phyloP scores from a whole-genome alignment of 2,113 vertebrate species.

The Ageneiosus marmoratus region DNA sequence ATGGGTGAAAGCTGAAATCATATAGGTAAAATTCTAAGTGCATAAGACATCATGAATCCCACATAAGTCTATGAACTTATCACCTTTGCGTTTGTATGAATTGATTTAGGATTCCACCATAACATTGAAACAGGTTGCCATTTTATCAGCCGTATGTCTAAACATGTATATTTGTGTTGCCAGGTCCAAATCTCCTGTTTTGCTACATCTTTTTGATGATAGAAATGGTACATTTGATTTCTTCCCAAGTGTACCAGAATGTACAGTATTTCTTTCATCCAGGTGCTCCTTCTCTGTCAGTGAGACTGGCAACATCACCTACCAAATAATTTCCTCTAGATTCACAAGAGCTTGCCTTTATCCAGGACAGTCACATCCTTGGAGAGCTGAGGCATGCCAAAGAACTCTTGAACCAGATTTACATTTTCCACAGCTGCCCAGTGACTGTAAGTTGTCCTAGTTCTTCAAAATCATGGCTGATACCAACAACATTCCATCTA shows the following conservation, averaged over 20 bases:
- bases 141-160: not conserved
- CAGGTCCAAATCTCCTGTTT: not conserved
- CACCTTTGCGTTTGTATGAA: too few species aligned
- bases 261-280: not conserved
- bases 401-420: not conserved
- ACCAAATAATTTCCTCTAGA: not conserved
- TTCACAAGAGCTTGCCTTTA: not conserved
- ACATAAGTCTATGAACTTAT: too few species aligned
- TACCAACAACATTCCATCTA: not conserved
- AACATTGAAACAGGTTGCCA: not conserved
- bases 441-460: not conserved
- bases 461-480: not conserved
- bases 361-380: not conserved
- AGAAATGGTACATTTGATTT: not conserved
- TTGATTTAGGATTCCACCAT: too few species aligned
- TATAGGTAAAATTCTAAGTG: not conserved
- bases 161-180: not conserved
- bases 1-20: not conserved
- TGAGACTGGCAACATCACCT: not conserved
- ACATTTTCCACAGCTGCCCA: not conserved
- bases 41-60: not conserved
- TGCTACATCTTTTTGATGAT: constrained; percentile 2
- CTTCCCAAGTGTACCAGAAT: not conserved
- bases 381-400: not conserved
- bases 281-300: not conserved